Conservation (phyloP, 2,888 invertebrate species). For the Amiota communis region DNA sequence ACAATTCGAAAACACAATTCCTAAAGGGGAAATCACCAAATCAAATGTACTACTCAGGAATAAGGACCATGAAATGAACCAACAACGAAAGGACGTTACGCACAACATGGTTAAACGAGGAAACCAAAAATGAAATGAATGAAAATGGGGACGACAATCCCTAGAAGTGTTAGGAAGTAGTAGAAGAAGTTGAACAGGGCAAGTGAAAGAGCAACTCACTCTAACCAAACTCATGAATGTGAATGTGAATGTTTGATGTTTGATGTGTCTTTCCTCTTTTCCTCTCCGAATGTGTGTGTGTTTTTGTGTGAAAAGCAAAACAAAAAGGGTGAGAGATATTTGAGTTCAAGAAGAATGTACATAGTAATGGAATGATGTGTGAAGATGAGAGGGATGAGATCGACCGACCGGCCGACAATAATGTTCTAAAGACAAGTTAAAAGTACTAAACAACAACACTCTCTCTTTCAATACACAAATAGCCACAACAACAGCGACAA, state of each 20-base stretch:
- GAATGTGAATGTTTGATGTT: constrained; percentile 30
- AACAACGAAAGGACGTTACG: not conserved
- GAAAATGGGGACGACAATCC: too few relatives aligned
- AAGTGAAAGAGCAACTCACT: not conserved
- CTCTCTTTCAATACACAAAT: too few relatives aligned
- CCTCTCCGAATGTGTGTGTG: too few relatives aligned
- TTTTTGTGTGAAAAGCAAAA: too few relatives aligned
- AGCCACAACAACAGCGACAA: constrained; percentile 28
- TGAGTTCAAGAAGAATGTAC: too few relatives aligned
- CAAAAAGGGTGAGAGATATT: too few relatives aligned
- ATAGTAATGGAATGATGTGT: too few relatives aligned
- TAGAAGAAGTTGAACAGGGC: too few relatives aligned
- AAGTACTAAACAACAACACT: not conserved
- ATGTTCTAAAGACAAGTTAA: constrained; percentile 22
- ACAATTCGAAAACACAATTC: constrained; percentile 40
- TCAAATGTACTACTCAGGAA: not conserved
- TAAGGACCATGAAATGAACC: not conserved
- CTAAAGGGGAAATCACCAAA: constrained; percentile 13
- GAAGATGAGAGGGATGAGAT: too few relatives aligned
- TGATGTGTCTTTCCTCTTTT: too few relatives aligned
- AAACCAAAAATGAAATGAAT: constrained; percentile 26
- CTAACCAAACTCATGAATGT: constrained; percentile 48
- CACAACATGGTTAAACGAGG: not conserved
- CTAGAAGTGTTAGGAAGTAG: too few relatives aligned
- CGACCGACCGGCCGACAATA: too few relatives aligned